Evolutionary conservation across 2,113 vertebrate species (phyloP).

Genomic region (Chlorodrepanis virens): DNA sequence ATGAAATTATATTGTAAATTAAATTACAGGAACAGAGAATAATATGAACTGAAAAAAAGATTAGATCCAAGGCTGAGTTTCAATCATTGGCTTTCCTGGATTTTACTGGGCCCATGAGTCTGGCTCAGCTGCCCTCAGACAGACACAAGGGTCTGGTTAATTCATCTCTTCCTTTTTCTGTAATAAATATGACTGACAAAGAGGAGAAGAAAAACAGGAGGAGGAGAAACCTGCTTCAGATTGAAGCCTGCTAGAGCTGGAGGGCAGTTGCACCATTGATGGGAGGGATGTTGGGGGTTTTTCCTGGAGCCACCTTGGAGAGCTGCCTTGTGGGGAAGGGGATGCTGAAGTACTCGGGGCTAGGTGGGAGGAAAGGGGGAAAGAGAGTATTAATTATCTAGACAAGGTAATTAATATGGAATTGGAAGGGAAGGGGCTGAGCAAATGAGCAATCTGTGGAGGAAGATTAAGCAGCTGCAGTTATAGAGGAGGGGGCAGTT

Average conservation of each 20-base stretch:
- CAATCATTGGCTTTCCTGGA: neutral
- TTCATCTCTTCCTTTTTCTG: neutral
- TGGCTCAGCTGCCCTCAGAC: neutral
- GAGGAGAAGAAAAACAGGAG: neutral
- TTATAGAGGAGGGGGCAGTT: neutral
- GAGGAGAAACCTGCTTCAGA: neutral
- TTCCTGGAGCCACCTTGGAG: neutral
- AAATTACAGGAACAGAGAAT: constrained; percentile 37
- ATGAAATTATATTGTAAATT: constrained; percentile 67
- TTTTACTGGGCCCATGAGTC: neutral
- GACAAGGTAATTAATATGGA: neutral
- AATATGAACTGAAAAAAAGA: constrained; percentile 51
- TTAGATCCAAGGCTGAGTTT: constrained; percentile 39
- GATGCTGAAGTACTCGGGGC: neutral
- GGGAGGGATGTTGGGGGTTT: neutral
- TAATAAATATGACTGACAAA: neutral
- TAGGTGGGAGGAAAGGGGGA: neutral
- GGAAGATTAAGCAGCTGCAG: constrained; percentile 3
- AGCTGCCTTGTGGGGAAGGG: neutral
- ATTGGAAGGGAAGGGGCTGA: neutral
- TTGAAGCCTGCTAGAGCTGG: neutral
- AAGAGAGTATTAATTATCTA: neutral
- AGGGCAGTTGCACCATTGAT: neutral
- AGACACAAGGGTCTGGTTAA: neutral
- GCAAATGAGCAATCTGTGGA: constrained; percentile 9